These are phyloP conservation scores for Corella eumyota DNA, from an alignment of 23 tunicate species.

Conservation along the genomic window DNA sequence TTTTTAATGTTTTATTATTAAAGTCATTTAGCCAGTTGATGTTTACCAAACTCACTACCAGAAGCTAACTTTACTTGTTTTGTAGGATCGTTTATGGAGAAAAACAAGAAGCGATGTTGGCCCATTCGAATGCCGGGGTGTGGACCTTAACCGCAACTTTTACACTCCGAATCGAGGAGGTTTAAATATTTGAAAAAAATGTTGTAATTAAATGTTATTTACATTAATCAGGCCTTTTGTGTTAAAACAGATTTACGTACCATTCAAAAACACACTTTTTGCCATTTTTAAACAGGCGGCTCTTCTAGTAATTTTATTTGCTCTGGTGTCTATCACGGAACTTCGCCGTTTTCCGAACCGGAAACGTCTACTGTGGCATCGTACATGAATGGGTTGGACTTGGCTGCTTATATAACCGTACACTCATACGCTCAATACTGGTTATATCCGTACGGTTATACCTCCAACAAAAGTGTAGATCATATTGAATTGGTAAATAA, in stretches of 20 bases:
- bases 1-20: neutral
- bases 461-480: conserved; percentile 17
- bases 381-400: conserved; percentile 13
- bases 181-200: neutral
- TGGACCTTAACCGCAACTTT: conserved; percentile 90
- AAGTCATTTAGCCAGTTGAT: neutral
- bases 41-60: neutral
- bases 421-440: conserved; percentile 69
- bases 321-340: conserved; percentile 61
- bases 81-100: conserved; percentile 94
- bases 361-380: conserved; percentile 45
- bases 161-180: conserved; percentile 42
- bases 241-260: too few species aligned
- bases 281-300: conserved; percentile 11
- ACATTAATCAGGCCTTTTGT: too few species aligned
- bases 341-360: conserved; percentile 53
- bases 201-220: neutral
- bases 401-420: conserved; percentile 61
- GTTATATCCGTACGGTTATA: conserved; percentile 80
- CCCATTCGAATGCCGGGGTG: conserved; percentile 40
- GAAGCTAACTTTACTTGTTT: neutral
- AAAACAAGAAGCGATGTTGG: conserved; percentile 52
- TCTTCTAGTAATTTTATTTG: conserved; percentile 26
- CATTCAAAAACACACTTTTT: too few species aligned
- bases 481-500: conserved; percentile 34